Base-by-base conservation (phyloP, 2,113 vertebrate genomes). In the Struthidea cinerea region DNA sequence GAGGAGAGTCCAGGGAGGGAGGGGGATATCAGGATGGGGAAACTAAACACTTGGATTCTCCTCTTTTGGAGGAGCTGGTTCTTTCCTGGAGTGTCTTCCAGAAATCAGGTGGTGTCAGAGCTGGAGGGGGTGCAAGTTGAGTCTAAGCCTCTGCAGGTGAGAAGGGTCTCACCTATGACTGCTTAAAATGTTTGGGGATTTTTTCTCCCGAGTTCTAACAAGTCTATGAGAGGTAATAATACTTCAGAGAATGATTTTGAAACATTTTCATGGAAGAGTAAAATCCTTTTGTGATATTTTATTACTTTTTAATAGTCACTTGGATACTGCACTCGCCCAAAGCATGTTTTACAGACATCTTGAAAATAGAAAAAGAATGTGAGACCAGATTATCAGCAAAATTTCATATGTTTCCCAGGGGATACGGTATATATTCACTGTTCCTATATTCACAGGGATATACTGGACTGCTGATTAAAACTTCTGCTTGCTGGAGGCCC, bases 1-100 rank as follows among this genome's bases (percentile, higher is more conserved):
- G 65, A 84, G 41, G n/a, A 61, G 27, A 76, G 50, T 16, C 46
- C 21, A 16, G 55, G 19, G 24, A 50, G 9, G 16, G 63, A 76
- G 11, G 4, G 9, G 20, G 11, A 4, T 76, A 6, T 69, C n/a
- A 22, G 21, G 18, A 5, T 1, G 0, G 46, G 19, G 13, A 35
- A 63, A 27, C 7, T 16, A 37, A 76, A 12, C 16, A 10, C 11
- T 33, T 13, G 16, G 16, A 16, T 71, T 75, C 30, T 60, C 16
- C 11, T 61, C 11, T 57, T 50, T 23, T 68, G 44, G 46, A 33
- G 26, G 3, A 12, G 6, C n/a, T 3, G 3, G 20, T 47, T 61
- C 46, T 70, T 70, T 50, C 28, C n/a, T n/a, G 41, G 13, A 53
- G 42, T 27, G 39, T 37, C n/a, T 57, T 49, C 32, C 9, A 37